Evolutionary conservation across 2,797 vertebrate genomes (phyloP).

Genomic region (Ceryle rudis): DNA sequence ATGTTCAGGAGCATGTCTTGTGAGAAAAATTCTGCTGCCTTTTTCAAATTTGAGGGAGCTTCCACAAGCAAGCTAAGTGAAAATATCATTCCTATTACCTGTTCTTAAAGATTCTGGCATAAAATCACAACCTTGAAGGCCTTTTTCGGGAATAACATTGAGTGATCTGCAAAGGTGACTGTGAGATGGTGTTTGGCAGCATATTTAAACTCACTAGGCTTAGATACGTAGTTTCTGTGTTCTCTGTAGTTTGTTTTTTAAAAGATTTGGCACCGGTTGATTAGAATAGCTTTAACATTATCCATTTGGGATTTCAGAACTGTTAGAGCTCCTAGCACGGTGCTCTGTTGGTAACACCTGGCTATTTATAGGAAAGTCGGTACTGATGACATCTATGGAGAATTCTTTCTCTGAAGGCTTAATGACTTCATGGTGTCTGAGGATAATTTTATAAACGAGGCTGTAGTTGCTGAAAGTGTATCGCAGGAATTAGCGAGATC

Average conservation of each 20-base stretch:
- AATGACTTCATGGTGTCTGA: not conserved
- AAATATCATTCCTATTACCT: not conserved
- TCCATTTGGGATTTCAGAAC: not conserved
- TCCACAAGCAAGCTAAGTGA: not conserved
- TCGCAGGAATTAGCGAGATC: not conserved
- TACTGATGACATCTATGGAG: not conserved
- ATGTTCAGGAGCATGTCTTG: not conserved
- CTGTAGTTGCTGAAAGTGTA: not conserved
- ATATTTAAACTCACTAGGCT: not conserved
- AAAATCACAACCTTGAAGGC: not conserved
- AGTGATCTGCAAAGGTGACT: not conserved
- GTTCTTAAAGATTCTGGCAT: not conserved
- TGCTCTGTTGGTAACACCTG: not conserved
- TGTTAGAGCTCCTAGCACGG: not conserved
- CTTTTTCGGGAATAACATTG: not conserved
- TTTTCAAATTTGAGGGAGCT: not conserved
- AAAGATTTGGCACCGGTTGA: not conserved
- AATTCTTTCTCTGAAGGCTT: not conserved
- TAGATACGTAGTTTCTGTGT: not conserved
- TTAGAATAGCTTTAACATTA: not conserved
- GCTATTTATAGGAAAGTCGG: constrained; percentile 5
- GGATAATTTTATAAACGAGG: not conserved
- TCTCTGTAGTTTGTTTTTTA: not conserved
- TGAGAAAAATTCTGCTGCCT: not conserved
- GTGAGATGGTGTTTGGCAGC: not conserved